Evolutionary conservation across 2,888 invertebrate genomes (phyloP).

Genomic region (Noctua pronuba): DNA sequence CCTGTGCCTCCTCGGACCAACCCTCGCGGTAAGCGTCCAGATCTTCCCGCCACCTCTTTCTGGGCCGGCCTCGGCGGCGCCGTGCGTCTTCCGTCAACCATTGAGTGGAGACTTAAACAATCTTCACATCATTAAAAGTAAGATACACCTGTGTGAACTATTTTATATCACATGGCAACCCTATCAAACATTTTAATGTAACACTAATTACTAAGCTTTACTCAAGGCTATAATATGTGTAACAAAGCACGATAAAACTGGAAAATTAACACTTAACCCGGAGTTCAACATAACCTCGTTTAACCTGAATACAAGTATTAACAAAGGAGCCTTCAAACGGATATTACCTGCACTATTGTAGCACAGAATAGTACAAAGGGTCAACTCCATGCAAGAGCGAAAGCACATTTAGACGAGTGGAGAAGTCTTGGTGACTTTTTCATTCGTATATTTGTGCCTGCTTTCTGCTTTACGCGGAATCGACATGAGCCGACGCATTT

Average conservation of each 20-base stretch:
- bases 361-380: conserved; percentile 18
- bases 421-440: not conserved
- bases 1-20: too few species aligned
- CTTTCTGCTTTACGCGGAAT: not conserved
- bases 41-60: too few species aligned
- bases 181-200: not conserved
- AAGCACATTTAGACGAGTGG: not conserved
- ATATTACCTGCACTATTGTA: conserved; percentile 58
- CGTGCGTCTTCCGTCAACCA: too few species aligned
- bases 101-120: too few species aligned
- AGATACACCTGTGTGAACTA: not conserved
- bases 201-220: not conserved
- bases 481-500: not conserved
- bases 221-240: not conserved
- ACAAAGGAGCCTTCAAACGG: conserved; percentile 53
- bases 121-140: too few species aligned
- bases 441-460: too few species aligned
- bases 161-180: too few species aligned
- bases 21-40: too few species aligned
- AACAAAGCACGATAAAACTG: conserved; percentile 16
- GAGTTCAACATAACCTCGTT: conserved; percentile 32
- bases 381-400: not conserved
- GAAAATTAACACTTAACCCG: conserved; percentile 32
- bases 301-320: conserved; percentile 37
- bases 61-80: too few species aligned